These are phyloP conservation scores for Chromobotia macracanthus DNA, from an alignment of 2,797 vertebrate genomes.

Conservation along the genomic window DNA sequence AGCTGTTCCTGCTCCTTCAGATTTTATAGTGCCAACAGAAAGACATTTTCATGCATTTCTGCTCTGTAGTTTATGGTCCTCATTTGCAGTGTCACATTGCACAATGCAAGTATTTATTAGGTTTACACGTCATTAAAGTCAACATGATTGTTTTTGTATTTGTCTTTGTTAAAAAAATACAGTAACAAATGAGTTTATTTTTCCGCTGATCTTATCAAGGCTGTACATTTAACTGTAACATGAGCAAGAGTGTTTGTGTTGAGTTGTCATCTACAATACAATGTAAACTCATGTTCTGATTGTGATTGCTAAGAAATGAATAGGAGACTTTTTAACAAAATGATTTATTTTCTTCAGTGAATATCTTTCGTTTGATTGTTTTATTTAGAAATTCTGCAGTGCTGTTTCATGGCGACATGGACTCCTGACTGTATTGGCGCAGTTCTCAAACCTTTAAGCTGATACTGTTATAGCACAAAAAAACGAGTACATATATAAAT, in stretches of 20 bases:
- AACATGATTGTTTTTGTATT: too few relatives aligned
- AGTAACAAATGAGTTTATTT: too few relatives aligned
- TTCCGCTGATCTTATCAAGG: too few relatives aligned
- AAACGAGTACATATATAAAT: constrained; percentile 54
- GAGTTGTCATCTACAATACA: not conserved
- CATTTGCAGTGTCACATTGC: too few relatives aligned
- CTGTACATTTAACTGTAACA: too few relatives aligned
- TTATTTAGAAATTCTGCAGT: not conserved
- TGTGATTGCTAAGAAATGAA: not conserved
- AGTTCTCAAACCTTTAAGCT: constrained; percentile 66
- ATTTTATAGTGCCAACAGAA: not conserved
- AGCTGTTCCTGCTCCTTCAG: not conserved
- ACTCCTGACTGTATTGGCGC: constrained; percentile 64
- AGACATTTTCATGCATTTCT: not conserved
- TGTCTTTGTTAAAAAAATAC: too few relatives aligned
- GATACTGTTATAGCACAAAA: constrained; percentile 62
- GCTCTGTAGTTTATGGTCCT: too few relatives aligned
- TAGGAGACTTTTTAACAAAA: too few relatives aligned
- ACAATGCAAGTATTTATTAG: too few relatives aligned
- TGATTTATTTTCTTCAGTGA: too few relatives aligned
- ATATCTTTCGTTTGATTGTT: not conserved
- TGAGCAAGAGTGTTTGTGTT: too few relatives aligned
- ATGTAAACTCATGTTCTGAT: not conserved
- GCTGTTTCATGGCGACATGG: constrained; percentile 29
- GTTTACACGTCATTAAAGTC: too few relatives aligned